Base-by-base conservation (phyloP, 2,888 invertebrate genomes). In the Microplitis deprimator region DNA sequence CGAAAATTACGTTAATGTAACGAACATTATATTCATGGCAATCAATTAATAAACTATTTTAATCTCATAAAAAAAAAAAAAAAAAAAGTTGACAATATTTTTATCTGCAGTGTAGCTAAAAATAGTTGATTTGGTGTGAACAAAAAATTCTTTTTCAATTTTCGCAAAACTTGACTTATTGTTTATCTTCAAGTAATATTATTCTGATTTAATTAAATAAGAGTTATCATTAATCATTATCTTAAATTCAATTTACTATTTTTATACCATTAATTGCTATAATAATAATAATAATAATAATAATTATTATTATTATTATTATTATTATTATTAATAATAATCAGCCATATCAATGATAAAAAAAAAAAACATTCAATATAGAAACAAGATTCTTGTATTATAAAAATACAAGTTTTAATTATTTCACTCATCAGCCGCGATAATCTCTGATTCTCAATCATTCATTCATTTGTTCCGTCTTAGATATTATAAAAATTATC, bases 401-500 rank as follows among this genome's bases (percentile, higher is more conserved):
- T 50, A 50, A 50, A 65, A 65, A 65, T 65, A 65, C 65, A 65
- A 29, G 13, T 29, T 13, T 65, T 10, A 29, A 29, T 65, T 62
- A 8, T 62, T 65, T 65, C 65, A 65, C 65, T 29, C 38, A 38
- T 20, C 72, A 64, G 17, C 20, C 72, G 41, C 16, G 40, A 65
- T 64, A 40, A 13, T 41, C 41, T 41, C 64, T 17, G 13, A 8
- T 62, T 64, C 38, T 72, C 16, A 16, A 64, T 72, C 13, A 72
- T 64, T 39, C 72, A 64, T n/a, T 72, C 72, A 72, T 20, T n/a
- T 72, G 16, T 20, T 41, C 39, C 72, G 17, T 20, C 41, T 41
- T 50, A 72, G 62, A 64, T 64, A 72, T 40, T 64, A 64, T 40
- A 41, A 72, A 72, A 72, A 72, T 72, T 72, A 72, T 64, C 72